Base-by-base conservation (phyloP, 2,797 vertebrate genomes). In the Steatocranus sp. region DNA sequence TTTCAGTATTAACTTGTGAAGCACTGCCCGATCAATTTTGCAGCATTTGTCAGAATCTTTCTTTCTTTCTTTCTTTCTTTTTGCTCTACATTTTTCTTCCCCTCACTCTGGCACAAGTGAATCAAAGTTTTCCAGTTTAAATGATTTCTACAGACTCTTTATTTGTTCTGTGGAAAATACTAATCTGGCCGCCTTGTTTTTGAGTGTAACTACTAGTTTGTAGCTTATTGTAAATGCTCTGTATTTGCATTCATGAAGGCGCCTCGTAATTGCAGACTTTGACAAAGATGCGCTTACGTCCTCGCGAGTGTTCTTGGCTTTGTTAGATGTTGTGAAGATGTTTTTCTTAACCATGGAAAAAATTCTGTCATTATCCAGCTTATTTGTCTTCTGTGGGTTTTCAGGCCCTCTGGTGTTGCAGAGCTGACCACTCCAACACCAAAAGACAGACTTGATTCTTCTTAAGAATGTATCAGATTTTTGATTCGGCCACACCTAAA, bases 81-180 rank as follows among this genome's bases (percentile, higher is more conserved):
- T 27, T 10, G 14, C 38, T 9, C 3, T 20, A 43, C 8, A 11
- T 25, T 43, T 43, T 25, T 68, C 63, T 25, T 43, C 63, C 12
- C 5, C 14, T 68, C 20, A 43, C 38, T 68, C 63, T 17, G 63
- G 20, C 20, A 68, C 36, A 68, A 10, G 5, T 66, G 12, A 23
- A 6, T 41, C 36, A 15, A 41, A 3, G 36, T 68, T 68, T 68
- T 41, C 15, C 23, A 1, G 3, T 68, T 41, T 43, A 17, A 43
- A 4, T 1, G 0, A 0, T 15, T 25, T 68, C 41, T 68, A 0
- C 20, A 43, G 61, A 25, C 63, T 68, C 12, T 7, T 41, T 66
- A 41, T 23, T 41, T 15, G 8, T 66, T 66, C 8, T 66, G 34
- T 41, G 34, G 34, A 38, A 66, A 66, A 41, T 38, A 41, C 20